phyloP scores from a whole-genome alignment of 2,113 vertebrate genomes.

The Brachypodius melanocephalos region DNA sequence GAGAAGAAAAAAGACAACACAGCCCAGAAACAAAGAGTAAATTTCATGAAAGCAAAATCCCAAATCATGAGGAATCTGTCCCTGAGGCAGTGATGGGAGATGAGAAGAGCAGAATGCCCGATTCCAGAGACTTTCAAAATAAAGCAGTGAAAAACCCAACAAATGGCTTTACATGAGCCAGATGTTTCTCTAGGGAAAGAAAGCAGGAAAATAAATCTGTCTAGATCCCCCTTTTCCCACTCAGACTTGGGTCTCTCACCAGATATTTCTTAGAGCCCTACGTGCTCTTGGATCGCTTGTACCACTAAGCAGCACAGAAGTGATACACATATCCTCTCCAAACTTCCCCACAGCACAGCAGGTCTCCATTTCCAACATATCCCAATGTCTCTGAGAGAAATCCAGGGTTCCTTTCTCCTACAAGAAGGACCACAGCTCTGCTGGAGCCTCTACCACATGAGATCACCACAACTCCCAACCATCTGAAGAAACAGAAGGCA shows the following conservation, averaged over 20 bases:
- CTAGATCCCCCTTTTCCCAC: neutral
- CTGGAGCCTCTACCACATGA: neutral
- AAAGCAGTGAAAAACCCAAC: neutral
- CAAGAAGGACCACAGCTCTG: neutral
- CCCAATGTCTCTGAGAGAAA: neutral
- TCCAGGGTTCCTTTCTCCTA: neutral
- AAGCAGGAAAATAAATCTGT: constrained; percentile 14
- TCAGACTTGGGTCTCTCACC: neutral
- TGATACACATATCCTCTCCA: neutral
- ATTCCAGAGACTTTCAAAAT: neutral
- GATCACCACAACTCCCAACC: neutral
- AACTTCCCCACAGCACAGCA: neutral
- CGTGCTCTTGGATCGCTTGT: neutral
- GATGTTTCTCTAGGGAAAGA: constrained; percentile 32
- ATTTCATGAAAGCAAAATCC: constrained; percentile 27
- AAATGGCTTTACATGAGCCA: constrained; percentile 54
- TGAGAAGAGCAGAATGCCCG: neutral
- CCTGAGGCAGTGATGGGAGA: neutral
- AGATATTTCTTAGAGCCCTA: neutral
- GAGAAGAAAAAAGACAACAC: neutral
- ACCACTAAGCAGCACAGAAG: neutral
- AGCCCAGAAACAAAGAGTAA: constrained; percentile 3
- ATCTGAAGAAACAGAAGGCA: neutral
- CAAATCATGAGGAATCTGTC: constrained; percentile 16
- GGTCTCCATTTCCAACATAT: neutral